Conservation (phyloP, 2,888 invertebrate species). For the Ecliptopera silaceata region DNA sequence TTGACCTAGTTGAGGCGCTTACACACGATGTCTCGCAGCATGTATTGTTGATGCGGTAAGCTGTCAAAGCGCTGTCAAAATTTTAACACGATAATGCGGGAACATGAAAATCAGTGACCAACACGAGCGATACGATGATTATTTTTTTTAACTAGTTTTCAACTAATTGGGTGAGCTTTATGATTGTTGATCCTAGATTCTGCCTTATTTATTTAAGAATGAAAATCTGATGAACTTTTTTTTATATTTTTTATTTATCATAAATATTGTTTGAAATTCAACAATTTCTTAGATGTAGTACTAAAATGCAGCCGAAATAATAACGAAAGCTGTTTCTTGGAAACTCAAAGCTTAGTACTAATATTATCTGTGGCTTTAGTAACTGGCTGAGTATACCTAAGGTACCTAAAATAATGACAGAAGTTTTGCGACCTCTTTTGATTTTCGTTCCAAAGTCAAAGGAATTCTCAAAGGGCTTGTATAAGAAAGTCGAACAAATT, state of each 20-base stretch:
- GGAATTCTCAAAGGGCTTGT: neutral
- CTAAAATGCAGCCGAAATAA: neutral
- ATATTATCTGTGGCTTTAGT: too few relatives aligned
- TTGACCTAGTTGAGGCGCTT: slow-evolving; percentile 18
- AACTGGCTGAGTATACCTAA: neutral
- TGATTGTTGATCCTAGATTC: too few relatives aligned
- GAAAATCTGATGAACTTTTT: too few relatives aligned
- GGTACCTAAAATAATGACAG: neutral
- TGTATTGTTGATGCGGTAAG: neutral
- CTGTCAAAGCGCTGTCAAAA: neutral
- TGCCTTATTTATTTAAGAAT: too few relatives aligned
- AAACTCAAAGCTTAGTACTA: neutral
- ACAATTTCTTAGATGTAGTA: neutral
- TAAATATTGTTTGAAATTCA: neutral
- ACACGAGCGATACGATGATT: too few relatives aligned
- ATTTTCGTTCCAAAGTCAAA: neutral
- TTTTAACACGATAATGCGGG: neutral
- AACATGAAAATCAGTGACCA: too few relatives aligned
- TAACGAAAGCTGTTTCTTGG: neutral
- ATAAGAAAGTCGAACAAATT: neutral
- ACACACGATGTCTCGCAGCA: slow-evolving; percentile 5
- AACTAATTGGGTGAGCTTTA: too few relatives aligned
- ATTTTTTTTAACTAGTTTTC: too few relatives aligned
- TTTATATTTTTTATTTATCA: too few relatives aligned
- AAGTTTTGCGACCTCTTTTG: neutral